A percentile compares a stretch with the other conserved stretches of the same genome.
Conservation (phyloP, 2,888 invertebrate genomes). For the Boloria selene region DNA sequence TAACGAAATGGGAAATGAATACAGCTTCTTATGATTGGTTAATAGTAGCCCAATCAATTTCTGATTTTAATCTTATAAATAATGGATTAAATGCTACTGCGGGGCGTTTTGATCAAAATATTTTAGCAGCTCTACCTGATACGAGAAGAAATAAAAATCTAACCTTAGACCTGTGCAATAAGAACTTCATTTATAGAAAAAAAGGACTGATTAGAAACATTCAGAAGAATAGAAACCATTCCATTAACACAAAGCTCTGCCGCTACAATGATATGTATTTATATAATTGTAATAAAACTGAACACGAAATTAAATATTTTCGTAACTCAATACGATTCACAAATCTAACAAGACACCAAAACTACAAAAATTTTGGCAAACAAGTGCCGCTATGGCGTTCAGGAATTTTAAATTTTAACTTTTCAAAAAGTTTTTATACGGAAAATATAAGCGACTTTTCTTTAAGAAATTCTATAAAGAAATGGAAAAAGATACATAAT, state of each 20-base stretch:
- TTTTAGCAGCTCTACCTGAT: constrained; percentile 57
- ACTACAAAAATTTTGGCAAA: constrained; percentile 49
- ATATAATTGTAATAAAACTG: constrained; percentile 45
- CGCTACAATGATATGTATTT: constrained; percentile 32
- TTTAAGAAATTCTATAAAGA: constrained; percentile 44
- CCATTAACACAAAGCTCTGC: constrained; percentile 22
- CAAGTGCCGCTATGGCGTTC: constrained; percentile 54
- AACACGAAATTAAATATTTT: constrained; percentile 61
- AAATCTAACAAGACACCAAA: constrained; percentile 57
- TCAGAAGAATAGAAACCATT: constrained; percentile 30
- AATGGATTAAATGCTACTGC: constrained; percentile 61
- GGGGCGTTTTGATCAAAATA: constrained; percentile 68
- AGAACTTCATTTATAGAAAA: constrained; percentile 57
- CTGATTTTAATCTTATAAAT: constrained; percentile 58
- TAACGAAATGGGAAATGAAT: constrained; percentile 59
- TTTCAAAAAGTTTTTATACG: constrained; percentile 59
- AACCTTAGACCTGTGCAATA: constrained; percentile 52
- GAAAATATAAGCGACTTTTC: constrained; percentile 58
- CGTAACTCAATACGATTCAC: constrained; percentile 57
- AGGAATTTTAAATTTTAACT: constrained; percentile 58
- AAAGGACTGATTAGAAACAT: constrained; percentile 23
- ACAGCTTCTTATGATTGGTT: constrained; percentile 69
- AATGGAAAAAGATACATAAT: constrained; percentile 42
- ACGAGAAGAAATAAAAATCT: constrained; percentile 18
- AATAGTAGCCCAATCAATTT: constrained; percentile 53